Percentiles rank a stretch among this genome's conserved stretches.
phyloP scores from a whole-genome alignment of 2,888 invertebrate species.

The Luperina testacea region DNA sequence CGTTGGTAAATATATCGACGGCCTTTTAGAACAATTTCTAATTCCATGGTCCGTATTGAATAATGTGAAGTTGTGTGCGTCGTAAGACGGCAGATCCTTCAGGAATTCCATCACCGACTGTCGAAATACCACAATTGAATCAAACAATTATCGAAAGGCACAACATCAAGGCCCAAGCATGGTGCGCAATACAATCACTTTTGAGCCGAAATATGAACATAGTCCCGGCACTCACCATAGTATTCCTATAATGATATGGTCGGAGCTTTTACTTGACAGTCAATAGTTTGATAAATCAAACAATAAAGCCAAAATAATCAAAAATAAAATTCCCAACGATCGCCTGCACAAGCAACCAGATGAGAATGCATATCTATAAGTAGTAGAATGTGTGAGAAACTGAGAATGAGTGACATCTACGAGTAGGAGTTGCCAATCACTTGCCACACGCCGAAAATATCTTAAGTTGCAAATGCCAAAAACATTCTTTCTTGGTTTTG shows the following conservation, averaged over 20 bases:
- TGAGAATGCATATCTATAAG: conserved; percentile 70
- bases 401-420: conserved; percentile 68
- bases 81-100: conserved; percentile 97
- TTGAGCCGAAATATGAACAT: conserved; percentile 45
- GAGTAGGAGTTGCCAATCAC: conserved; percentile 17
- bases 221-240: conserved; percentile 77
- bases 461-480: not conserved
- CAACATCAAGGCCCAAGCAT: conserved; percentile 72
- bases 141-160: conserved; percentile 65
- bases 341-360: conserved; percentile 74
- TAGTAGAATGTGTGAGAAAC: no score
- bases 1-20: conserved; percentile 97
- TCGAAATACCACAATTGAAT: conserved; percentile 75
- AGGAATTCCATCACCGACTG: conserved; percentile 97
- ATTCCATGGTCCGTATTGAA: conserved; percentile 96
- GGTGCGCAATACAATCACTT: conserved; percentile 66
- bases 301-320: conserved; percentile 75
- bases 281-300: conserved; percentile 69
- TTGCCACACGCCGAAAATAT: not conserved
- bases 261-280: conserved; percentile 61
- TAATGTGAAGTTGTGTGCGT: conserved; percentile 97
- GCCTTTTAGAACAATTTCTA: conserved; percentile 95
- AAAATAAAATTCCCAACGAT: conserved; percentile 77
- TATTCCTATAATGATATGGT: conserved; percentile 69
- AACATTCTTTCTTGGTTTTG: not conserved